phyloP scores from a whole-genome alignment of 2,888 invertebrate genomes.

The Cantharis nigra region DNA sequence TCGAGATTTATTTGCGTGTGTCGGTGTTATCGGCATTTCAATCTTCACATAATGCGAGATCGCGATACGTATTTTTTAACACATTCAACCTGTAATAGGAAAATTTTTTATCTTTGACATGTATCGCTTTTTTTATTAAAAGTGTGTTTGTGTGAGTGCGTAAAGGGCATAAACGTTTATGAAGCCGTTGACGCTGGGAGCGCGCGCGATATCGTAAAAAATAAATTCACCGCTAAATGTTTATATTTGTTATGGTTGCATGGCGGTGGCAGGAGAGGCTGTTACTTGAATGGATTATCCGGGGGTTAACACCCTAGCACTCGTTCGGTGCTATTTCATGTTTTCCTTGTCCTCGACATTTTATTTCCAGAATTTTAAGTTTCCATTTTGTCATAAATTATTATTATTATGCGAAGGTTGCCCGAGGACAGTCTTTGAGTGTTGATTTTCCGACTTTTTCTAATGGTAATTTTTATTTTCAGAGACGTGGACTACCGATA shows the following conservation, averaged over 20 bases:
- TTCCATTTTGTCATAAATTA: too few species aligned
- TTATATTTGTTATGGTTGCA: constrained; percentile 16
- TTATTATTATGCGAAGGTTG: too few species aligned
- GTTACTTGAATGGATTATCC: constrained; percentile 18
- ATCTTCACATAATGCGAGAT: not conserved
- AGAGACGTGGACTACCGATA: constrained; percentile 62
- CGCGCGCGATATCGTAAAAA: constrained; percentile 2
- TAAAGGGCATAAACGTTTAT: not conserved
- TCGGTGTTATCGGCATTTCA: constrained; percentile 5
- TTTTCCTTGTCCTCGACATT: constrained; percentile 15
- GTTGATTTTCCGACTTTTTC: too few species aligned
- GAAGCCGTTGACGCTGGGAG: not conserved
- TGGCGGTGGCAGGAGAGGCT: not conserved
- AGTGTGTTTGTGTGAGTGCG: not conserved
- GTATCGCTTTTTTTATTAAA: not conserved
- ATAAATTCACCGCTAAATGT: constrained; percentile 17
- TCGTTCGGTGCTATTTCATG: not conserved
- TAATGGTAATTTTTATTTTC: constrained; percentile 38
- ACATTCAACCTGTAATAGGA: not conserved
- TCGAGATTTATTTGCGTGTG: not conserved
- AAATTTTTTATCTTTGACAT: not conserved
- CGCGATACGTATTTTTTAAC: not conserved
- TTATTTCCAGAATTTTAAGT: not conserved
- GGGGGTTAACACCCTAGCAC: constrained; percentile 21
- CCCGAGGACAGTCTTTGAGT: too few species aligned